phyloP scores from a whole-genome alignment of 2,888 invertebrate genomes.

The Phortica okadai region DNA sequence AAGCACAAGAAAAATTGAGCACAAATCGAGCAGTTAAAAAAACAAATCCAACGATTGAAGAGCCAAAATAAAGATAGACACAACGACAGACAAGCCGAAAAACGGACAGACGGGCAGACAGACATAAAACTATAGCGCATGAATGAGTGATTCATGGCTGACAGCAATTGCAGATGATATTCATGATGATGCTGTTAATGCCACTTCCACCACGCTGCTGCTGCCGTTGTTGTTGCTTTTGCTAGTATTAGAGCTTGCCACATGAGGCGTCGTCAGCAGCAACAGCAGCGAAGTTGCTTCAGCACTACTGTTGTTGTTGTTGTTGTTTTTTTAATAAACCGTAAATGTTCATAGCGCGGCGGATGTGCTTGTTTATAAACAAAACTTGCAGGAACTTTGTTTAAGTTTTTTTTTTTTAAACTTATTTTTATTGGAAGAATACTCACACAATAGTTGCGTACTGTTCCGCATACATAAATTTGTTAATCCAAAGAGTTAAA shows the following conservation, averaged over 20 bases:
- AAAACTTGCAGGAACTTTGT: constrained; percentile 12
- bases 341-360: not conserved
- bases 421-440: constrained; percentile 11
- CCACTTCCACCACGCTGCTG: not conserved
- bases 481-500: constrained; percentile 38
- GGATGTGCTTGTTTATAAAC: constrained; percentile 24
- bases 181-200: not conserved
- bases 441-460: constrained; percentile 62
- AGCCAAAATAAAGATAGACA: not conserved
- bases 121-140: not conserved
- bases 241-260: constrained; percentile 1
- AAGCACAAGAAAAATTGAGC: constrained; percentile 37
- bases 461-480: constrained; percentile 54
- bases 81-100: not conserved
- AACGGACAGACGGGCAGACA: not conserved
- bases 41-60: not conserved
- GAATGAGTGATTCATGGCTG: constrained; percentile 27
- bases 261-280: not conserved
- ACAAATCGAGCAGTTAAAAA: constrained; percentile 47
- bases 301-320: too few species aligned
- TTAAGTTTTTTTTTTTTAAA: not conserved
- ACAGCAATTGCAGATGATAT: constrained; percentile 19
- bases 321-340: constrained; percentile 3
- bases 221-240: not conserved
- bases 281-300: not conserved